Conservation (phyloP, 2,113 vertebrate genomes). For the Sylvia atricapilla region DNA sequence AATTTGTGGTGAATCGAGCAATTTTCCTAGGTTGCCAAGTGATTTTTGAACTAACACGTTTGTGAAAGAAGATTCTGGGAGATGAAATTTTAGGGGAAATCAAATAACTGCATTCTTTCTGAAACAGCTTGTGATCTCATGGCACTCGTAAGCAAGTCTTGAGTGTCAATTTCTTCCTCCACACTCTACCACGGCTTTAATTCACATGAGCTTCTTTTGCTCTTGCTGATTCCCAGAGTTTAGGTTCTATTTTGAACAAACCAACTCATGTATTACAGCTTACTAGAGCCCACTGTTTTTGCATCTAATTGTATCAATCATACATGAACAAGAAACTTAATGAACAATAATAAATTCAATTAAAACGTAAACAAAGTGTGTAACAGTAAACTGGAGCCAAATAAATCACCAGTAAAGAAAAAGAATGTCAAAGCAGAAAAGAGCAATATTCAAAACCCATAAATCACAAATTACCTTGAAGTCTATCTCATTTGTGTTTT, state of each 20-base stretch:
- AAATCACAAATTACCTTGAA: not conserved
- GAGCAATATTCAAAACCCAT: not conserved
- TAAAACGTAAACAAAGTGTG: not conserved
- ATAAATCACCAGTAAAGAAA: not conserved
- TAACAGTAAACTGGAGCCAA: not conserved
- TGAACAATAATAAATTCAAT: not conserved
- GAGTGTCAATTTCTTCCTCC: not conserved
- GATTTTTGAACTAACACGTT: not conserved
- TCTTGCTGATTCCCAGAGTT: not conserved
- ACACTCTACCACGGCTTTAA: not conserved
- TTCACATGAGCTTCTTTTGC: not conserved
- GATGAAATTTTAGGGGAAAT: not conserved
- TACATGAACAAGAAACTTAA: not conserved
- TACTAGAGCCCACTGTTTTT: not conserved
- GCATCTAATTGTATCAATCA: not conserved
- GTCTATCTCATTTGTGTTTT: not conserved
- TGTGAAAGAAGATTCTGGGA: not conserved
- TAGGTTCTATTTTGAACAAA: not conserved
- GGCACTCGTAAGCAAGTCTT: not conserved
- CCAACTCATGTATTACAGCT: not conserved
- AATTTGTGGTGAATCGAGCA: rapidly evolving
- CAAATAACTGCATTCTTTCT: not conserved
- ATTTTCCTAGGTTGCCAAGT: not conserved
- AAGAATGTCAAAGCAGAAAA: not conserved
- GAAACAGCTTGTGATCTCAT: not conserved